phyloP scores from a whole-genome alignment of 2,797 vertebrate genomes.

The Protonibea diacanthus region DNA sequence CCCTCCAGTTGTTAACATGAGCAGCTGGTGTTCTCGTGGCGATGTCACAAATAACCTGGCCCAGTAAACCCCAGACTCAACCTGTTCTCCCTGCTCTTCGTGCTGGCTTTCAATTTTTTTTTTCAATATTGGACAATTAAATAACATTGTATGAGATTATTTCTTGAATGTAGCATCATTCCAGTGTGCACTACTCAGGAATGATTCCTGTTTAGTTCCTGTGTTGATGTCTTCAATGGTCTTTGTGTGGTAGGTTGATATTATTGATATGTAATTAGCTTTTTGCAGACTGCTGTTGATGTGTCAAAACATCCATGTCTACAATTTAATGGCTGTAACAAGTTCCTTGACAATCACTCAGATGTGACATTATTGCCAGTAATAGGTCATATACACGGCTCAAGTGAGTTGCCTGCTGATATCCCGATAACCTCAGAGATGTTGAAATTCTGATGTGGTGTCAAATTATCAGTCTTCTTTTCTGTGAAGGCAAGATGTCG shows the following conservation, averaged over 20 bases:
- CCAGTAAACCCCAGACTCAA: neutral
- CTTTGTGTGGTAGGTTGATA: conserved; percentile 14
- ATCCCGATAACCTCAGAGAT: neutral
- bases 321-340: neutral
- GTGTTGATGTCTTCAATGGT: neutral
- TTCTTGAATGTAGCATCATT: conserved; percentile 40
- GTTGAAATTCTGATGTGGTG: conserved; percentile 9
- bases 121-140: neutral
- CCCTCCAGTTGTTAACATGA: neutral
- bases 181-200: conserved; percentile 18
- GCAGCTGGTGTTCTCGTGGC: conserved; percentile 11
- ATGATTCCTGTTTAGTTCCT: conserved; percentile 4
- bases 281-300: conserved; percentile 27
- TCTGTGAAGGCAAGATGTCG: conserved; percentile 2
- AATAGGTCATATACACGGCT: conserved; percentile 4
- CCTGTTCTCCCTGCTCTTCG: neutral
- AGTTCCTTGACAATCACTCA: conserved; percentile 42
- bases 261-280: conserved; percentile 21
- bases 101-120: conserved; percentile 26
- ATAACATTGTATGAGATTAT: conserved; percentile 9
- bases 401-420: neutral
- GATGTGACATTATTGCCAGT: conserved; percentile 1
- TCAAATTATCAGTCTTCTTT: neutral
- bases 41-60: neutral
- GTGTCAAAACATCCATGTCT: conserved; percentile 21